phyloP scores from a whole-genome alignment of 1,140 invertebrate species.

The Melipona quadrifasciata region DNA sequence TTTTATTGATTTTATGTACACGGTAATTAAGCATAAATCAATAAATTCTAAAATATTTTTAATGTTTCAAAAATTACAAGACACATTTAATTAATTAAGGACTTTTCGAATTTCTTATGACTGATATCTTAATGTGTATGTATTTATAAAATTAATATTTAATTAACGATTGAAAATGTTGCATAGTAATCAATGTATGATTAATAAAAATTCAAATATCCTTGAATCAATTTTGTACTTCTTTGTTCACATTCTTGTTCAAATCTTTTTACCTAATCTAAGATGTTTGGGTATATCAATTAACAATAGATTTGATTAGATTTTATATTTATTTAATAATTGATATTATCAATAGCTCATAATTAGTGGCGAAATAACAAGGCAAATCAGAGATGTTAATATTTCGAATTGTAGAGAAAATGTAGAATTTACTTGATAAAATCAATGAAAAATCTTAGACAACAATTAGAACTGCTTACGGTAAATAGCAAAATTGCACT shows the following conservation, averaged over 20 bases:
- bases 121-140: conserved; percentile 66
- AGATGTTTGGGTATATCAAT: conserved; percentile 46
- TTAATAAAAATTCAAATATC: conserved; percentile 60
- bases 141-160: conserved; percentile 69
- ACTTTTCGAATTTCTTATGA: conserved; percentile 62
- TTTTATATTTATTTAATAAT: conserved; percentile 75
- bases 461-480: conserved; percentile 25
- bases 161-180: conserved; percentile 61
- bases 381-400: conserved; percentile 72
- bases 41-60: no score
- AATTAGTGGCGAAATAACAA: conserved; percentile 72
- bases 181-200: conserved; percentile 47
- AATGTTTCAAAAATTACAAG: no score
- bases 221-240: conserved; percentile 34
- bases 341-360: conserved; percentile 75
- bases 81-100: no score
- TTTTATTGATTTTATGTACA: no score
- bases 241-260: background rate
- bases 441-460: conserved; percentile 25
- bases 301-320: conserved; percentile 66
- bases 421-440: conserved; percentile 30
- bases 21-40: no score
- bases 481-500: conserved; percentile 19
- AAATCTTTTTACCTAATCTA: conserved; percentile 1
- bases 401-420: conserved; percentile 46